phyloP scores from a whole-genome alignment of 2,797 vertebrate genomes.

The Kryptopterus vitreolus region DNA sequence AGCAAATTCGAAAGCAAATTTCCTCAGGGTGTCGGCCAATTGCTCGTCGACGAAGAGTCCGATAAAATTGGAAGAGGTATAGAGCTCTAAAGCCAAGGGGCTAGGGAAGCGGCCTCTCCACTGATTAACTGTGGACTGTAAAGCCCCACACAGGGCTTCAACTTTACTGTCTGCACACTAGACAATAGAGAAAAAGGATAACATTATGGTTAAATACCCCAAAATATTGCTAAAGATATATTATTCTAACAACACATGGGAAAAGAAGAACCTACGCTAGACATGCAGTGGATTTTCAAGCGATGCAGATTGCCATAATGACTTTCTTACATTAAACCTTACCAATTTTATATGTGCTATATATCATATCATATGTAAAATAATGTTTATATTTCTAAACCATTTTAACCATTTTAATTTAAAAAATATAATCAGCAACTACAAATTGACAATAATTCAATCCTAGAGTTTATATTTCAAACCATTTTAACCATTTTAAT shows the following conservation, averaged over 20 bases:
- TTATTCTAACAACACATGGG: neutral
- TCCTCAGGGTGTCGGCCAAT: constrained; percentile 89
- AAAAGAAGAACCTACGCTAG: too few relatives aligned
- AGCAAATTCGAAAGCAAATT: constrained; percentile 90
- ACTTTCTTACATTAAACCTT: neutral
- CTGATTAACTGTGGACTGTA: constrained; percentile 84
- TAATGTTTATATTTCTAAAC: neutral
- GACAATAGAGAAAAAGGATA: neutral
- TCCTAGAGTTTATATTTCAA: neutral
- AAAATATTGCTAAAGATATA: neutral
- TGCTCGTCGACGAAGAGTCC: constrained; percentile 97
- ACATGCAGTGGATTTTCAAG: too few relatives aligned
- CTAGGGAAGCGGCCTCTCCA: constrained; percentile 89
- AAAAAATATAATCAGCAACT: neutral
- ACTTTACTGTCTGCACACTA: constrained; percentile 95
- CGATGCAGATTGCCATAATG: neutral
- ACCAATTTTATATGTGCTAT: too few relatives aligned
- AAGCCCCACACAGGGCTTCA: constrained; percentile 84
- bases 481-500: too few relatives aligned
- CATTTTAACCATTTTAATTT: too few relatives aligned
- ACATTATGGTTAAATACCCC: neutral
- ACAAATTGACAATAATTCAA: neutral
- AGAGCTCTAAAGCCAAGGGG: constrained; percentile 90
- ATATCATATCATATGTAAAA: neutral
- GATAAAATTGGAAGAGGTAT: constrained; percentile 93